A percentile compares a stretch with the other conserved stretches of the same genome.
These are phyloP conservation scores for Melanotus villosus DNA, from an alignment of 2,888 invertebrate species.

Conservation along the genomic window DNA sequence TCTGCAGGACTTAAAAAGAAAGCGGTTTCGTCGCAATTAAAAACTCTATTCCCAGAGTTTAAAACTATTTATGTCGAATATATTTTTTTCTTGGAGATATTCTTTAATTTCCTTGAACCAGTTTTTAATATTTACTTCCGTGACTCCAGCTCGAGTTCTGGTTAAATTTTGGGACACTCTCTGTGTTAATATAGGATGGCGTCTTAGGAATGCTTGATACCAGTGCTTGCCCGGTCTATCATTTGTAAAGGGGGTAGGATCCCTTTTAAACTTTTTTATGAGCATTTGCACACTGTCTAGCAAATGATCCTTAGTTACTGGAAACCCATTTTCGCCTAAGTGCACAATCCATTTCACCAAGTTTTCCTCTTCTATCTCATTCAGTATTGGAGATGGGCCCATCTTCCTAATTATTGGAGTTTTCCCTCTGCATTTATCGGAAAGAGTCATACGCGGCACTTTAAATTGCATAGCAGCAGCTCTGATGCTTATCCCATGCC, in stretches of 20 bases:
- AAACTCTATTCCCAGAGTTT: slow-evolving; percentile 5
- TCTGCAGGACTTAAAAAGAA: slow-evolving; percentile 54
- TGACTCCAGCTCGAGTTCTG: slow-evolving; percentile 47
- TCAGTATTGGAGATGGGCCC: slow-evolving; percentile 19
- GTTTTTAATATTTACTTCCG: slow-evolving; percentile 40
- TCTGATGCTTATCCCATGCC: no score
- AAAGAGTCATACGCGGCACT: no score
- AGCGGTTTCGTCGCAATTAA: slow-evolving; percentile 49
- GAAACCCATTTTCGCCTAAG: neutral
- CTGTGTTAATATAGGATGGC: slow-evolving; percentile 12
- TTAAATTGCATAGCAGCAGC: no score
- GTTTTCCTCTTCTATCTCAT: neutral
- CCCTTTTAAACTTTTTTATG: slow-evolving; percentile 1
- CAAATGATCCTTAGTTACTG: neutral
- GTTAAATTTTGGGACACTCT: neutral
- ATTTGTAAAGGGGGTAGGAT: neutral
- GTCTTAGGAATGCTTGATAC: neutral
- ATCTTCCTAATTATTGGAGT: slow-evolving; percentile 9
- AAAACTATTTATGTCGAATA: slow-evolving; percentile 3
- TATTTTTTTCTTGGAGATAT: neutral
- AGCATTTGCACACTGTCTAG: neutral
- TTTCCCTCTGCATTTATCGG: slow-evolving; percentile 6
- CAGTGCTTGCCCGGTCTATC: no score
- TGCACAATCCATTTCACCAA: slow-evolving; percentile 7
- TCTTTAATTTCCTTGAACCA: slow-evolving; percentile 26